These are phyloP conservation scores for Hippocampus barbouri DNA, from an alignment of 2,113 vertebrate genomes.

Conservation along the genomic window DNA sequence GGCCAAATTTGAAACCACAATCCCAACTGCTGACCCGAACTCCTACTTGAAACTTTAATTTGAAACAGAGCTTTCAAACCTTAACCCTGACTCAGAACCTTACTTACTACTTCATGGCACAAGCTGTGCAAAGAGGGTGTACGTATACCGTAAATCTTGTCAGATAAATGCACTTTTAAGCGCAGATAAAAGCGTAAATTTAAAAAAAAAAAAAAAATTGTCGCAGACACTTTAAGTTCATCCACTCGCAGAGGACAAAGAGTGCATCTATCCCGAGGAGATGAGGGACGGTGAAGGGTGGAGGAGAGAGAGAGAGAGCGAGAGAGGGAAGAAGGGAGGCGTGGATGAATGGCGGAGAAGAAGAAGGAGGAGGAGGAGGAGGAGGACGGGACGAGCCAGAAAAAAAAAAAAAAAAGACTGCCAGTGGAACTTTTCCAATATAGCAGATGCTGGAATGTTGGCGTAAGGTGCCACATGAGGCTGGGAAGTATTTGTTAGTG, in stretches of 20 bases:
- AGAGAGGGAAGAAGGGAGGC: slow-evolving; percentile 27
- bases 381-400: slow-evolving; percentile 52
- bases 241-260: slow-evolving; percentile 66
- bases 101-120: background rate
- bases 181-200: background rate
- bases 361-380: slow-evolving; percentile 14
- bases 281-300: slow-evolving; percentile 66
- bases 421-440: slow-evolving; percentile 81
- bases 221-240: slow-evolving; percentile 61
- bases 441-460: slow-evolving; percentile 81
- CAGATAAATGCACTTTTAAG: background rate
- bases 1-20: no score
- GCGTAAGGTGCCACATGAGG: slow-evolving; percentile 85
- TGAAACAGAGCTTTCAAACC: no score
- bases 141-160: background rate
- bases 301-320: slow-evolving; percentile 30
- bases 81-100: background rate
- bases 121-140: background rate
- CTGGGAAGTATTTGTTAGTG: slow-evolving; percentile 90
- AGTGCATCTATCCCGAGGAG: slow-evolving; percentile 59
- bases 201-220: slow-evolving; percentile 7
- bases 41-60: no score
- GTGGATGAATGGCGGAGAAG: background rate
- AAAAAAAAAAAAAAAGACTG: slow-evolving; percentile 43
- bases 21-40: no score